A percentile compares a stretch with the other conserved stretches of the same genome.
phyloP scores from a whole-genome alignment of 1,140 invertebrate species.

The Saccostrea glomerata region DNA sequence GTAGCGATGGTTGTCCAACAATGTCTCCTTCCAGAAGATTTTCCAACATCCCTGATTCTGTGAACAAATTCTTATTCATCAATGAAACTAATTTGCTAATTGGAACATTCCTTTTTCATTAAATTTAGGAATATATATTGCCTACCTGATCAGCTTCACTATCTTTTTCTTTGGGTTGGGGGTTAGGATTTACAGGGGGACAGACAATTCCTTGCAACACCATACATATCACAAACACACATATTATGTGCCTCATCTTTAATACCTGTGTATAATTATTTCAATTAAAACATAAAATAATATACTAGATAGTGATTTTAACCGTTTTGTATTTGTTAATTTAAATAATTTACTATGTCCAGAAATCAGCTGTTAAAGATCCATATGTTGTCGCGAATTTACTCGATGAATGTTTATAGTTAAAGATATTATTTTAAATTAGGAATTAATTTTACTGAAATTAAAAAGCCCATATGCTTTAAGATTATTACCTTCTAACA shows the following conservation, averaged over 20 bases:
- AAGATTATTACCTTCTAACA: not conserved
- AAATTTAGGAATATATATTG: no score
- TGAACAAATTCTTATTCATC: not conserved
- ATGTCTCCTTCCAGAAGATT: not conserved
- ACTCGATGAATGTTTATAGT: not conserved
- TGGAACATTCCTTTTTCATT: no score
- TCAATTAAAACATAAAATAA: not conserved
- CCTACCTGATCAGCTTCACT: constrained; percentile 54
- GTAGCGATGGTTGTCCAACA: not conserved
- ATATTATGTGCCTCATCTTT: constrained; percentile 8
- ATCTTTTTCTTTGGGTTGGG: constrained; percentile 57
- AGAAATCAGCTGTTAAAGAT: not conserved
- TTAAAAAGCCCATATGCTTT: no score
- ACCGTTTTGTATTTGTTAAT: not conserved
- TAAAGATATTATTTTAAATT: no score
- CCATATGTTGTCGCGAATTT: constrained; percentile 27
- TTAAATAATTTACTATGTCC: not conserved
- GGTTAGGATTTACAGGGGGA: constrained; percentile 55
- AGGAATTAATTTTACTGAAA: no score
- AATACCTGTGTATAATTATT: not conserved
- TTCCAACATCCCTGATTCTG: not conserved
- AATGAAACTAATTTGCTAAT: no score
- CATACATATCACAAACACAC: constrained; percentile 19
- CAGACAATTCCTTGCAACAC: constrained; percentile 56
- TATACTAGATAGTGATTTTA: not conserved